phyloP scores from a whole-genome alignment of 2,797 vertebrate genomes.

The Silurus aristotelis region DNA sequence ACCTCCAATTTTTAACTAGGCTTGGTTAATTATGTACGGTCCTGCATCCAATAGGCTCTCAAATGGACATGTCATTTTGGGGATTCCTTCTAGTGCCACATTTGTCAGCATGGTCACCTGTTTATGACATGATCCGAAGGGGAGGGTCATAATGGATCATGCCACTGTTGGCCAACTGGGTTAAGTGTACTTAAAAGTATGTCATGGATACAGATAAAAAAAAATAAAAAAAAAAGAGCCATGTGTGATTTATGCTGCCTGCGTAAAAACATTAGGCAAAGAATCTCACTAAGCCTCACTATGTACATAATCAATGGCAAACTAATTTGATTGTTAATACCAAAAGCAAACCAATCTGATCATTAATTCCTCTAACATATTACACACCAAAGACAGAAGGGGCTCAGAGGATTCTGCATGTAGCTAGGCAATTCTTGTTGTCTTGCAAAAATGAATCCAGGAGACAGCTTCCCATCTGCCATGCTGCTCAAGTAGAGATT shows the following conservation, averaged over 20 bases:
- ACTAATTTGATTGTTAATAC: not conserved
- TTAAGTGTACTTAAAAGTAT: not conserved
- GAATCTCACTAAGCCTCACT: not conserved
- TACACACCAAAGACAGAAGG: not conserved
- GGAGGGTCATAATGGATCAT: conserved; percentile 44
- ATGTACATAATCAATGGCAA: not conserved
- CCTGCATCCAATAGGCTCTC: conserved; percentile 24
- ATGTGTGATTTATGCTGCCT: not conserved
- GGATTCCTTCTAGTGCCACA: conserved; percentile 21
- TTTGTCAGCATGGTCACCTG: conserved; percentile 39
- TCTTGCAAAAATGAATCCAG: not conserved
- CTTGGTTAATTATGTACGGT: not conserved
- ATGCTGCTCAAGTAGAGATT: not conserved
- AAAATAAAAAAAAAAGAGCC: not conserved
- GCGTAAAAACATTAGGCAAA: not conserved
- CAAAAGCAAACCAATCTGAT: not conserved
- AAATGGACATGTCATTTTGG: conserved; percentile 37
- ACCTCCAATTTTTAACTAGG: not conserved
- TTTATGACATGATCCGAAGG: conserved; percentile 33
- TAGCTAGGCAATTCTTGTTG: not conserved
- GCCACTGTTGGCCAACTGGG: conserved; percentile 45
- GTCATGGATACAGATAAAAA: not conserved
- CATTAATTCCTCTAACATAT: not conserved
- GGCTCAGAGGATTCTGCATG: not conserved
- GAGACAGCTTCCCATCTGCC: not conserved